phyloP scores from a whole-genome alignment of 2,113 vertebrate genomes.

The Perca flavescens region DNA sequence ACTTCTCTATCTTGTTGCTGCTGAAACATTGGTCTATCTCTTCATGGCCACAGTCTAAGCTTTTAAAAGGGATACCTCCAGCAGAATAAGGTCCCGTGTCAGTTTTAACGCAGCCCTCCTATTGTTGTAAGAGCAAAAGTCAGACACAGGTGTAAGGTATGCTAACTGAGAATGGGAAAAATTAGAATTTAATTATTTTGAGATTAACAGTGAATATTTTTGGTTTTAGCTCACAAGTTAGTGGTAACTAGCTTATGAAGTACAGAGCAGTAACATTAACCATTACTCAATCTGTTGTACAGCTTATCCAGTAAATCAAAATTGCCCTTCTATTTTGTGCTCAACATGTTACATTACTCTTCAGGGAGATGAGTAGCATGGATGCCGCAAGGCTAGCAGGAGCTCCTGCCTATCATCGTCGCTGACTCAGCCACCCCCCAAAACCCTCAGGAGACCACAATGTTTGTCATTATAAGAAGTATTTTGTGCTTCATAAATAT shows the following conservation, averaged over 20 bases:
- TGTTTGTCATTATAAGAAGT: slow-evolving; percentile 11
- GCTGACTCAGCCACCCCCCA: slow-evolving; percentile 26
- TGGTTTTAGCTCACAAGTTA: neutral
- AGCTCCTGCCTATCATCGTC: neutral
- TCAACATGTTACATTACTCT: slow-evolving; percentile 1
- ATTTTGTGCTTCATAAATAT: neutral
- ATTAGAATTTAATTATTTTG: neutral
- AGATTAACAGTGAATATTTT: neutral
- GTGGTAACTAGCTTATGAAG: neutral
- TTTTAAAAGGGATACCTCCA: slow-evolving; percentile 10
- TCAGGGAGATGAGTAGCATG: slow-evolving; percentile 6
- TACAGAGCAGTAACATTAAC: neutral
- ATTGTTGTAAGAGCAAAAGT: neutral
- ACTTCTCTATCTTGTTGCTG: neutral
- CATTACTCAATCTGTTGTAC: neutral
- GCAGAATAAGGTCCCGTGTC: slow-evolving; percentile 18
- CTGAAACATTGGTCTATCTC: neutral
- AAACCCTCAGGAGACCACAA: neutral
- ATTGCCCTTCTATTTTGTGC: neutral
- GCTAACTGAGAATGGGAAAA: neutral
- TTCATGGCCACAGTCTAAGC: slow-evolving; percentile 12
- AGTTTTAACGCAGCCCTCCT: slow-evolving; percentile 7
- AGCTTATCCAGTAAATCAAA: neutral
- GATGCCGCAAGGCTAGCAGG: slow-evolving; percentile 11
- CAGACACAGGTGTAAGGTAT: neutral